phyloP scores from a whole-genome alignment of 2,888 invertebrate genomes.

The Linnaemya vulpina region DNA sequence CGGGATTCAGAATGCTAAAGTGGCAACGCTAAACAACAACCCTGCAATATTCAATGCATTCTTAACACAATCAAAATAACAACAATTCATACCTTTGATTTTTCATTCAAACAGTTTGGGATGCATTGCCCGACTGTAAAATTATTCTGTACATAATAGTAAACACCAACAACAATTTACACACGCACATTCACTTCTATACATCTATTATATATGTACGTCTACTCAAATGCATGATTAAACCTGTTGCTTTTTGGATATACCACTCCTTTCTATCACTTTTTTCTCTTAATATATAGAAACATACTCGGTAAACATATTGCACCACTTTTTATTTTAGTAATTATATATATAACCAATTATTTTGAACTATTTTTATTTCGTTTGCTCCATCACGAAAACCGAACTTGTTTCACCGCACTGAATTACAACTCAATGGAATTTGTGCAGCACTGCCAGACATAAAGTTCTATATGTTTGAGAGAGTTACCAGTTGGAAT shows the following conservation, averaged over 20 bases:
- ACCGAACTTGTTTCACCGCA: not conserved
- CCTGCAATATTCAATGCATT: no score
- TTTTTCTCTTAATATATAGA: not conserved
- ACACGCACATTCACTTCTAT: not conserved
- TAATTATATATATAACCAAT: not conserved
- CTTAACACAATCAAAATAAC: not conserved
- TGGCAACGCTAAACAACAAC: no score
- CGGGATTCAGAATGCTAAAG: no score
- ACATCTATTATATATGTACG: no score
- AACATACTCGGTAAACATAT: not conserved
- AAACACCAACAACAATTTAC: not conserved
- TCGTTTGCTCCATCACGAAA: not conserved
- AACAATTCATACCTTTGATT: not conserved
- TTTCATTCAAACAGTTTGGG: not conserved
- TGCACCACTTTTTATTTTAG: not conserved
- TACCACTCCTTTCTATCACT: not conserved
- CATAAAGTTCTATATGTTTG: not conserved
- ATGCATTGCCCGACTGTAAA: not conserved
- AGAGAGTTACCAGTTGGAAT: not conserved
- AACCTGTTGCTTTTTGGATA: not conserved
- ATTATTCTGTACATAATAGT: not conserved
- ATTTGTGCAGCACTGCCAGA: not conserved
- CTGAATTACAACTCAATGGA: not conserved
- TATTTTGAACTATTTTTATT: not conserved
- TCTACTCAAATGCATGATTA: no score